phyloP scores from a whole-genome alignment of 2,888 invertebrate genomes.

The Athripsodes cinereus region DNA sequence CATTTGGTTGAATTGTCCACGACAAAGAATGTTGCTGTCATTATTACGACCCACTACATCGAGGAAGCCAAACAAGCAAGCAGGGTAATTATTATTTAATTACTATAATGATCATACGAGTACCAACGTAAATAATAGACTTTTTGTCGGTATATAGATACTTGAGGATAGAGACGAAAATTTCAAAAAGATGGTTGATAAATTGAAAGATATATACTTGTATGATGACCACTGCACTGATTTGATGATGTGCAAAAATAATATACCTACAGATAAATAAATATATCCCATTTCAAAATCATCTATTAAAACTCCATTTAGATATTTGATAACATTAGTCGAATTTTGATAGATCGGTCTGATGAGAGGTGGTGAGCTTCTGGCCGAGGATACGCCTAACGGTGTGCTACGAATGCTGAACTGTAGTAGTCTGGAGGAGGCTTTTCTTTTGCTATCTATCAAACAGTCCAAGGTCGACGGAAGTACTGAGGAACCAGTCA shows the following conservation, averaged over 20 bases:
- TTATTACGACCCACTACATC: conserved; percentile 93
- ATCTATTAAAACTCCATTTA: too few relatives aligned
- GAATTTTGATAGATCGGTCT: conserved; percentile 68
- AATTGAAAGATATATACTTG: too few relatives aligned
- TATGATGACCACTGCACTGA: too few relatives aligned
- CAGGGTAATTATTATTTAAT: conserved; percentile 49
- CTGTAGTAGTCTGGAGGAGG: conserved; percentile 75
- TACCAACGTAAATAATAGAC: too few relatives aligned
- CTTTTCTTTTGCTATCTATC: conserved; percentile 74
- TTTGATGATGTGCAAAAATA: too few relatives aligned
- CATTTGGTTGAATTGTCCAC: conserved; percentile 69
- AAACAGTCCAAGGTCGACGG: conserved; percentile 46
- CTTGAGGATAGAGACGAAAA: too few relatives aligned
- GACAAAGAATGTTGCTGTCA: conserved; percentile 67
- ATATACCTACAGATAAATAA: too few relatives aligned
- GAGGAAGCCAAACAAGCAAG: conserved; percentile 84
- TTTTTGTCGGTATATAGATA: too few relatives aligned
- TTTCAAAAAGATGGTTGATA: too few relatives aligned
- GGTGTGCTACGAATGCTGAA: conserved; percentile 64
- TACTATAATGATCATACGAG: neutral
- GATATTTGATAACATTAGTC: too few relatives aligned
- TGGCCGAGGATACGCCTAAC: conserved; percentile 79
- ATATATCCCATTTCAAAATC: too few relatives aligned
- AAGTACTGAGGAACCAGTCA: conserved; percentile 29
- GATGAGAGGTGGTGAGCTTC: conserved; percentile 75